These are phyloP conservation scores for Chelon auratus DNA, from an alignment of 2,797 vertebrate species.

Conservation along the genomic window DNA sequence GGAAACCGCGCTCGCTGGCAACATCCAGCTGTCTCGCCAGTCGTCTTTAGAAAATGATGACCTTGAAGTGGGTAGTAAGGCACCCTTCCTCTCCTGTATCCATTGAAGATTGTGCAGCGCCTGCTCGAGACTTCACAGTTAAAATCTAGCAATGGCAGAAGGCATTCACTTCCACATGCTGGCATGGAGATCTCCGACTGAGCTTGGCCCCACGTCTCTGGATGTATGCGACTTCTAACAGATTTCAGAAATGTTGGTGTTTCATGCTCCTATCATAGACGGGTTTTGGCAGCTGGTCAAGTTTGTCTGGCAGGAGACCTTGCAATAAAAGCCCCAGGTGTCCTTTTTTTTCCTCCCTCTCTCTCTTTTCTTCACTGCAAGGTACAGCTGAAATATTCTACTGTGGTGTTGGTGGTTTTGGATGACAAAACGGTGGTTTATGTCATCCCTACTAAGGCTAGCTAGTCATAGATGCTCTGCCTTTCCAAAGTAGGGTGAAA, in stretches of 20 bases:
- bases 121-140: slow-evolving; percentile 14
- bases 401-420: neutral
- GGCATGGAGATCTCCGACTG: slow-evolving; percentile 11
- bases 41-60: slow-evolving; percentile 56
- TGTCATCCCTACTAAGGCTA: neutral
- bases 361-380: slow-evolving; percentile 13
- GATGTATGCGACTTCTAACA: slow-evolving; percentile 28
- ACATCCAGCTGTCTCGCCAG: slow-evolving; percentile 52
- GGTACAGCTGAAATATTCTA: neutral
- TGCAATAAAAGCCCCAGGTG: slow-evolving; percentile 4
- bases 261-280: slow-evolving; percentile 31
- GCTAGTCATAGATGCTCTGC: slow-evolving; percentile 4
- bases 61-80: slow-evolving; percentile 54
- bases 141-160: slow-evolving; percentile 16
- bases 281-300: slow-evolving; percentile 25
- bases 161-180: slow-evolving; percentile 6
- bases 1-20: slow-evolving; percentile 34
- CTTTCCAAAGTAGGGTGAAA: neutral
- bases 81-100: slow-evolving; percentile 24
- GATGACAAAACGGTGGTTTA: neutral
- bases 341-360: neutral
- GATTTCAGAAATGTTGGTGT: slow-evolving; percentile 27
- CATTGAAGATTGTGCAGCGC: slow-evolving; percentile 30
- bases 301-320: slow-evolving; percentile 21
- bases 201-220: slow-evolving; percentile 17